Evolutionary conservation across 2,113 vertebrate species (phyloP).

Genomic region (Scopus umbretta): DNA sequence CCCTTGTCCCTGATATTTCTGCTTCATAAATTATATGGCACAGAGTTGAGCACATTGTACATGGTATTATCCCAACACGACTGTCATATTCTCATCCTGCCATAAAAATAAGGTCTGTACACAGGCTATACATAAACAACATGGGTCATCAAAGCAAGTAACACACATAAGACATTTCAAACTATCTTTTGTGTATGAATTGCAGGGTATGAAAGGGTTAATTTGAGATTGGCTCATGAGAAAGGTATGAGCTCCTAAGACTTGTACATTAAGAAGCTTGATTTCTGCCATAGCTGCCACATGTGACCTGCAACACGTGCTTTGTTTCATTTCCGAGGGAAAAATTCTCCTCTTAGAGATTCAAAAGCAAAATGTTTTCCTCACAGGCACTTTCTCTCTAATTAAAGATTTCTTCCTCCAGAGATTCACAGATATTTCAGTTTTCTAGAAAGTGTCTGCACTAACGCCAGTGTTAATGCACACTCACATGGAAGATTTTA

Average conservation of each 20-base stretch:
- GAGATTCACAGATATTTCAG: not conserved
- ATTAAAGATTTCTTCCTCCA: not conserved
- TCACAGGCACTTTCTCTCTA: not conserved
- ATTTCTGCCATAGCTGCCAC: not conserved
- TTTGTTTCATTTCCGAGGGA: not conserved
- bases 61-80: not conserved
- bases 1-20: not conserved
- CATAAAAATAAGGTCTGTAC: not conserved
- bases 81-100: not conserved
- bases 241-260: not conserved
- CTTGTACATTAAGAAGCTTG: not conserved
- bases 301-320: not conserved
- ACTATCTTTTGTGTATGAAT: not conserved
- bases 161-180: fast-evolving
- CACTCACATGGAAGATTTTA: not conserved
- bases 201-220: not conserved
- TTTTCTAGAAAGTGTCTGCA: not conserved
- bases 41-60: not conserved
- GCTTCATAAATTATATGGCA: not conserved
- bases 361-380: not conserved
- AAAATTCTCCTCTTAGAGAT: not conserved
- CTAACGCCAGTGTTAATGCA: not conserved
- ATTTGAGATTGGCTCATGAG: not conserved
- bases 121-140: not conserved
- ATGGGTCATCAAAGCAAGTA: not conserved